Evolutionary conservation across 2,888 invertebrate species (phyloP), one percentile per base, ranked within the genome.

Genomic region (Penaeus monodon): DNA sequence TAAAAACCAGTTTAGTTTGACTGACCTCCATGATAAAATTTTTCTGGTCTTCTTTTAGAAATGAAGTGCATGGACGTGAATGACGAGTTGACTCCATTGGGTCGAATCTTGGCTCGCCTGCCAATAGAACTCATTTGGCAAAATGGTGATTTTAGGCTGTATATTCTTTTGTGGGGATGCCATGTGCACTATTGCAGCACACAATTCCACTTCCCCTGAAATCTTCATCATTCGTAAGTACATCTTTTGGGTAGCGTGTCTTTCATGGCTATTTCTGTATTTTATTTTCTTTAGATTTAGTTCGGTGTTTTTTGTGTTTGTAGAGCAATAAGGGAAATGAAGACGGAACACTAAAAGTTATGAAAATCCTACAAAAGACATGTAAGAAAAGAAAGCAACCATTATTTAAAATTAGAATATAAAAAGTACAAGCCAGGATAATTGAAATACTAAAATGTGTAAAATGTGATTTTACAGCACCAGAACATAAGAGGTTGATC

Each of bases 41-140:
- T 77, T 20, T n/a, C 29, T 44, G 57, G 66, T 85, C 76, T 88
- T 85, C 84, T 91, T 90, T 92, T 95, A 91, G 98, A 98, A 91
- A 96, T 99, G 95, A 96, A 97, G 91, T 99, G 99, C 91, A 93
- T 99, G 91, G 98, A 99, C 92, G 92, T 92, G 0, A 94, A 95
- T 89, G 97, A 98, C 92, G 97, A 97, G 90, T 93, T 99, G 88
- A 99, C 99, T 0, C 97, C 98, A 0, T 94, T 99, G 29, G 99
- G 99, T 0, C 95, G 95, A 89, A 97, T 99, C 90, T 94, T 99
- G 17, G 99, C 99, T 10, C 96, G 97, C 90, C 92, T 99, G 90
- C 99, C 99, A 0, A 96, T 99, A 88, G 99, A 99, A 91, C 99
- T 0, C 95, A 98, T 0, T 99, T 12, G 99, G 99, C 29, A 99